Conservation (phyloP, 2,113 vertebrate species). For the Jacana jacana region DNA sequence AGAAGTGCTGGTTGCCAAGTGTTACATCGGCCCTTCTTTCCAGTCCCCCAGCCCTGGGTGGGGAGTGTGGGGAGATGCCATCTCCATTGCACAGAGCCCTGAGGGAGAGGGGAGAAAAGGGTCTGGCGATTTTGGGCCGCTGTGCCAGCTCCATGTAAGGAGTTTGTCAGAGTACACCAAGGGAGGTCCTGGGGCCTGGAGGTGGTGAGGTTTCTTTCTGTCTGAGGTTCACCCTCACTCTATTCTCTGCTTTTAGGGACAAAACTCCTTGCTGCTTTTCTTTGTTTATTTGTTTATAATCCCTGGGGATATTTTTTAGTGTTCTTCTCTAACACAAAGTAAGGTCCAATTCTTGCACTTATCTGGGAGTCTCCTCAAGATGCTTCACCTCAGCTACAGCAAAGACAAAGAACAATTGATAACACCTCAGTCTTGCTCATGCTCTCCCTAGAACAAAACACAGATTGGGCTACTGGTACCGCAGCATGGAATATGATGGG, state of each 20-base stretch:
- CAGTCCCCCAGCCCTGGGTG: not conserved
- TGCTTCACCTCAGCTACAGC: not conserved
- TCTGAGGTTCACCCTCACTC: not conserved
- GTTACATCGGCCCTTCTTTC: not conserved
- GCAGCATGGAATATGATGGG: not conserved
- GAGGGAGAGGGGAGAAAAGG: not conserved
- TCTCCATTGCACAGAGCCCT: not conserved
- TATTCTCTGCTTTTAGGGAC: not conserved
- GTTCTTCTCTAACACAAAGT: not conserved
- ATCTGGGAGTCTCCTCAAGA: not conserved
- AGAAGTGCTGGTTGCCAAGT: too few relatives aligned
- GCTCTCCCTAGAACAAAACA: not conserved
- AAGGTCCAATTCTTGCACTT: not conserved
- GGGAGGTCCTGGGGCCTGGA: not conserved
- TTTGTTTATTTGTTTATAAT: not conserved
- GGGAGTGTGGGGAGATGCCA: not conserved
- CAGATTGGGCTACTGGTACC: not conserved
- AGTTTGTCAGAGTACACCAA: not conserved
- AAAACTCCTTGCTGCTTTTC: not conserved
- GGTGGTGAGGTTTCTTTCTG: not conserved
- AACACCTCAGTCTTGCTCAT: not conserved
- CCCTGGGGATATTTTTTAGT: not conserved
- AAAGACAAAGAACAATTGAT: not conserved
- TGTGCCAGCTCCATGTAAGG: rapidly evolving
- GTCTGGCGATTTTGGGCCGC: not conserved